Conservation (phyloP, 2,113 vertebrate genomes). For the Bos javanicus region DNA sequence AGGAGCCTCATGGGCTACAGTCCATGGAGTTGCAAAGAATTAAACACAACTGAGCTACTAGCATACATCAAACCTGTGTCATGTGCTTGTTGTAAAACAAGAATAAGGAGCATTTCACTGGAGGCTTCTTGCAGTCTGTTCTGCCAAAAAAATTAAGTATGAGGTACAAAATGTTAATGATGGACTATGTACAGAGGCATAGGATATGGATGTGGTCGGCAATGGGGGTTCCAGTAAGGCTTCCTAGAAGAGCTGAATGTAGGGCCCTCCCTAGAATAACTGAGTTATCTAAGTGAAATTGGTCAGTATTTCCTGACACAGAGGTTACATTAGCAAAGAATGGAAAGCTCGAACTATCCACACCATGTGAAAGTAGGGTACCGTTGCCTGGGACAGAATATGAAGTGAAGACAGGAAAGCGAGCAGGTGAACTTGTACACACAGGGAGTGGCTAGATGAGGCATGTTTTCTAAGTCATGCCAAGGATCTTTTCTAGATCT, state of each 20-base stretch:
- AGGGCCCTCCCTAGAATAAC: not conserved
- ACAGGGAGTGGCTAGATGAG: fast-evolving
- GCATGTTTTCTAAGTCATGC: not conserved
- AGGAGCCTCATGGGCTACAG: not conserved
- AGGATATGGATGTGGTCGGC: not conserved
- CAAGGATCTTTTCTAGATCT: not conserved
- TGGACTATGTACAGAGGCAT: not conserved
- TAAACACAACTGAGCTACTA: not conserved
- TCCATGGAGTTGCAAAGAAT: not conserved
- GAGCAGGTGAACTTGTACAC: not conserved
- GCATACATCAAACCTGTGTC: not conserved
- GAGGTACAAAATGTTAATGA: not conserved
- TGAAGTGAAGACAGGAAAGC: not conserved
- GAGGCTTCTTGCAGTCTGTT: not conserved
- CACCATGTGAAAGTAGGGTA: not conserved
- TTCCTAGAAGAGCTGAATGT: not conserved
- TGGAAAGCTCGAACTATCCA: not conserved
- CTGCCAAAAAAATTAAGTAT: not conserved
- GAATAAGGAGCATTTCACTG: not conserved
- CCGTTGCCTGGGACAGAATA: not conserved
- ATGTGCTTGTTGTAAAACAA: not conserved
- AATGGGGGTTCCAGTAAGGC: not conserved
- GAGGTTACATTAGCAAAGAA: not conserved
- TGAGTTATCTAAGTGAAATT: not conserved
- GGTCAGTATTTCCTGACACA: not conserved